Percentiles rank a stretch among this genome's conserved stretches.
phyloP scores from a whole-genome alignment of 2,113 vertebrate genomes.

The Hypanus sabinus region DNA sequence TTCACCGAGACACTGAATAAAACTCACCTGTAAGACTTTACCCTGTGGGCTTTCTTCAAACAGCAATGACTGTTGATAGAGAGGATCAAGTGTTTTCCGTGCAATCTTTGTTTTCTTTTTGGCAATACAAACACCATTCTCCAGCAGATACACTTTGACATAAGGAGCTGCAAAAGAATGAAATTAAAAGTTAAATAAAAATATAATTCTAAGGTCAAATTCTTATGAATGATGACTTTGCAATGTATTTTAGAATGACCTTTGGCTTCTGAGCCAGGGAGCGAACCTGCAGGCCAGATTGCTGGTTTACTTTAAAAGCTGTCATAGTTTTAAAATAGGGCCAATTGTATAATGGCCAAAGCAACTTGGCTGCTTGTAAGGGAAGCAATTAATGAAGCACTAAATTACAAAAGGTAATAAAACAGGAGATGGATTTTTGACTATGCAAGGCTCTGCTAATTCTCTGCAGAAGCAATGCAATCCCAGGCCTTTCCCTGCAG shows the following conservation, averaged over 20 bases:
- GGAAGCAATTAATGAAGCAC: neutral
- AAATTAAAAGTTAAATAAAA: neutral
- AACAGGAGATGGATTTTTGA: too few relatives aligned
- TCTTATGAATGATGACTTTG: neutral
- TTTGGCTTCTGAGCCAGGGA: neutral
- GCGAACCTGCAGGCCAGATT: neutral
- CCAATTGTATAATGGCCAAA: neutral
- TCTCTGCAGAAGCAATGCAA: too few relatives aligned
- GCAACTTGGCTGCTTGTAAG: neutral
- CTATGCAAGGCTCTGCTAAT: too few relatives aligned
- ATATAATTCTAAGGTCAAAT: neutral
- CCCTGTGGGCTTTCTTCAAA: constrained; percentile 95
- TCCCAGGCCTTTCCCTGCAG: too few relatives aligned
- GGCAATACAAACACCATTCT: constrained; percentile 90
- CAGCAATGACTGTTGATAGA: constrained; percentile 90
- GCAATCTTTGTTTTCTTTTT: constrained; percentile 99
- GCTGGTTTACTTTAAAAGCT: neutral
- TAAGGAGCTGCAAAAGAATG: constrained; percentile 74
- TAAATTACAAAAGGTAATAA: neutral
- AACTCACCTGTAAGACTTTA: constrained; percentile 62
- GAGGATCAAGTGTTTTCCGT: constrained; percentile 90
- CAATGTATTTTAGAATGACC: neutral
- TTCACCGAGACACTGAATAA: neutral
- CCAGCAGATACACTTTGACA: constrained; percentile 93
- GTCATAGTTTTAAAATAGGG: neutral